phyloP scores from a whole-genome alignment of 1,140 invertebrate species.

The Philaenus spumarius region DNA sequence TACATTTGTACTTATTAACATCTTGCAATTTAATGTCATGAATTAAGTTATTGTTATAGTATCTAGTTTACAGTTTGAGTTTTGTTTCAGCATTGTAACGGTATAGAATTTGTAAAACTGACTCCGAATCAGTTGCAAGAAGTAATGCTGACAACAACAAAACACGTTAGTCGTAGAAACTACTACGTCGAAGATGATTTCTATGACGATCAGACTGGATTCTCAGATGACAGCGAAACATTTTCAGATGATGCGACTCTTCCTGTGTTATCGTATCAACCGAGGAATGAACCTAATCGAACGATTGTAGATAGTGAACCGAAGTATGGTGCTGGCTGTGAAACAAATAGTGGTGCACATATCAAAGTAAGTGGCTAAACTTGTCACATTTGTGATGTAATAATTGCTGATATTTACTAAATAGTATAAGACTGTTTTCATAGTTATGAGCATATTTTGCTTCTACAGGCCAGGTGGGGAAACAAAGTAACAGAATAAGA shows the following conservation, averaged over 20 bases:
- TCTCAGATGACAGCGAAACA: slow-evolving; percentile 5
- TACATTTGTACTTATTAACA: too few species aligned
- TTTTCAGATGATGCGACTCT: neutral
- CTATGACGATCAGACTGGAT: slow-evolving; percentile 7
- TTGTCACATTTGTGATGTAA: too few species aligned
- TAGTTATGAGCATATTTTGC: too few species aligned
- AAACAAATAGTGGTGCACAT: neutral
- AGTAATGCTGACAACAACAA: neutral
- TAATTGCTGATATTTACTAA: too few species aligned
- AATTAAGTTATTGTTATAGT: too few species aligned
- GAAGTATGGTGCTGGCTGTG: slow-evolving; percentile 3
- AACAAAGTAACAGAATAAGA: too few species aligned
- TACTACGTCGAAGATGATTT: neutral
- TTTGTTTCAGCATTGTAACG: slow-evolving; percentile 45
- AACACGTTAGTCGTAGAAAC: neutral
- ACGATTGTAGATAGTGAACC: neutral
- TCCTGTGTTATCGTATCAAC: neutral
- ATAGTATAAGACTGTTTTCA: too few species aligned
- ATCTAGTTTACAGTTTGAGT: neutral
- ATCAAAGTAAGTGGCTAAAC: slow-evolving; percentile 19
- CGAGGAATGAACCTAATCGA: neutral
- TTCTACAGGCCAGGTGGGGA: too few species aligned
- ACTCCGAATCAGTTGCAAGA: neutral
- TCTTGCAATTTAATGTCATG: too few species aligned
- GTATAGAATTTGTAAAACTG: slow-evolving; percentile 45